Conservation (phyloP, 2,888 invertebrate species). For the Leptinotarsa peninsularis region DNA sequence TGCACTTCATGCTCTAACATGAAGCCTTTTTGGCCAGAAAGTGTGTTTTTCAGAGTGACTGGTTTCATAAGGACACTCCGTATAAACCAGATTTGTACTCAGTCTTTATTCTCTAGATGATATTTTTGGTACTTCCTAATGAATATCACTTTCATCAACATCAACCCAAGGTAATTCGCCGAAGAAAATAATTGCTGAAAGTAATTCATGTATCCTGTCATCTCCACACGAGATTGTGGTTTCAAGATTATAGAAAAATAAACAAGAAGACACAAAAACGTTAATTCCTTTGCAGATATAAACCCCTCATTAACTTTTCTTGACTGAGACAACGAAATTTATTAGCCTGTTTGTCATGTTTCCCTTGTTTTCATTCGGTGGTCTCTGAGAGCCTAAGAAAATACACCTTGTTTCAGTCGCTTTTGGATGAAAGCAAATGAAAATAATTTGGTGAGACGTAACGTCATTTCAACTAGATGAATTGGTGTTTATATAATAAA, state of each 20-base stretch:
- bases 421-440: constrained; percentile 29
- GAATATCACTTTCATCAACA: too few species aligned
- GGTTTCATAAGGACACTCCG: too few species aligned
- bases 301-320: constrained; percentile 28
- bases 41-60: too few species aligned
- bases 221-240: background rate
- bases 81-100: too few species aligned
- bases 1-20: too few species aligned
- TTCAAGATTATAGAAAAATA: constrained; percentile 1
- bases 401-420: constrained; percentile 31
- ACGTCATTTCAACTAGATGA: constrained; percentile 31
- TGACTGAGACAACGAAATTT: constrained; percentile 21
- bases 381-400: constrained; percentile 30
- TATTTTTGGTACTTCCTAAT: too few species aligned
- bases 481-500: constrained; percentile 40
- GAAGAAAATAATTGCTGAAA: background rate
- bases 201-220: background rate
- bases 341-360: constrained; percentile 22
- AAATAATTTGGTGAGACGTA: constrained; percentile 30
- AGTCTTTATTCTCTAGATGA: too few species aligned
- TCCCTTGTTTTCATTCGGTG: constrained; percentile 31
- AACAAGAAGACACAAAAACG: background rate
- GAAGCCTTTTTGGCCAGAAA: too few species aligned
- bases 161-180: too few species aligned
- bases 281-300: constrained; percentile 24